Evolutionary conservation across 2,888 invertebrate species (phyloP).

Genomic region (Cheilosia urbana): DNA sequence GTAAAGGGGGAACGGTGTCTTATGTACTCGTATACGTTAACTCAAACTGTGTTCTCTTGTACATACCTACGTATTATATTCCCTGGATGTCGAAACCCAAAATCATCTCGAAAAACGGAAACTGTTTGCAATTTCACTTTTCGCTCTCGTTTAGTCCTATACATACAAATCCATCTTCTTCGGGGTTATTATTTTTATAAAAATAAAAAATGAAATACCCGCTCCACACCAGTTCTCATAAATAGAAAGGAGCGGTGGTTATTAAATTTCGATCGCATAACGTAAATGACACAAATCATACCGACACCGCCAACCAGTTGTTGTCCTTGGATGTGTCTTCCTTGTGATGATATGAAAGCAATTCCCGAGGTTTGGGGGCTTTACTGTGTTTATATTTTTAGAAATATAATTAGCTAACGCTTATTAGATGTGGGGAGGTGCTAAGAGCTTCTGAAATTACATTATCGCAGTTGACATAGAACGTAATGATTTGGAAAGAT

Average conservation of each 20-base stretch:
- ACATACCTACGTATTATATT: not conserved
- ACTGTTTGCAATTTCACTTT: constrained; percentile 43
- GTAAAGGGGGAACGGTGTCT: not conserved
- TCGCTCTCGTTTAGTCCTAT: constrained; percentile 17
- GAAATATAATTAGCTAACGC: constrained; percentile 57
- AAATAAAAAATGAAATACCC: not conserved
- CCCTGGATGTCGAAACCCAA: not conserved
- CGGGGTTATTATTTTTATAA: constrained; percentile 45
- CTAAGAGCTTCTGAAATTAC: constrained; percentile 50
- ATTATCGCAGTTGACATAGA: constrained; percentile 67
- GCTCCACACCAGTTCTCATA: not conserved
- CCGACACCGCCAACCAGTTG: not conserved
- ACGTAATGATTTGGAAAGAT: constrained; percentile 65
- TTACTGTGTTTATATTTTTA: constrained; percentile 1
- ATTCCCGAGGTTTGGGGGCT: not conserved
- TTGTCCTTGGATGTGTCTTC: not conserved
- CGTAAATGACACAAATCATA: constrained; percentile 3
- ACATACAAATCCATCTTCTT: constrained; percentile 41
- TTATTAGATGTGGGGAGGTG: constrained; percentile 26
- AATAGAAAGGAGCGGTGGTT: not conserved
- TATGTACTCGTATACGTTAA: not conserved
- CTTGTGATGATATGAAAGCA: not conserved
- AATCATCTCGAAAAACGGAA: constrained; percentile 36
- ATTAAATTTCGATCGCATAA: constrained; percentile 19
- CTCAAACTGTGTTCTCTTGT: not conserved